Evolutionary conservation across 2,113 vertebrate genomes (phyloP).

Genomic region (Labrus mixtus): DNA sequence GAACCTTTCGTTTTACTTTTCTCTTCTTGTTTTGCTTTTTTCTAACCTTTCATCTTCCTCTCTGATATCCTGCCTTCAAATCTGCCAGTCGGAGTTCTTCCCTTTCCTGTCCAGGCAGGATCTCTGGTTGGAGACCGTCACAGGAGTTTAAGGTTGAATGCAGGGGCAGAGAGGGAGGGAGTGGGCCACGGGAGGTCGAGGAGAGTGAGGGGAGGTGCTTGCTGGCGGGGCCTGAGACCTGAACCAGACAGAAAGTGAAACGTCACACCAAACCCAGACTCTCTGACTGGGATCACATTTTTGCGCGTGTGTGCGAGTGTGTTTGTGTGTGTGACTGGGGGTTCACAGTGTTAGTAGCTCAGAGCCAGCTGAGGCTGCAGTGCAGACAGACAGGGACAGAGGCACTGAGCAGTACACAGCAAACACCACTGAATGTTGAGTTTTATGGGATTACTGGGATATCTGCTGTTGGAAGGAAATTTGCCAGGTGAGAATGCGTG

Average conservation of each 20-base stretch:
- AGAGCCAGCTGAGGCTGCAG: conserved; percentile 73
- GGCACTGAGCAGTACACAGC: conserved; percentile 52
- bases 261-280: conserved; percentile 75
- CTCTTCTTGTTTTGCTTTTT: background rate
- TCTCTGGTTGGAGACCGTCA: conserved; percentile 15
- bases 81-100: conserved; percentile 11
- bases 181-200: background rate
- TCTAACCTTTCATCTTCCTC: background rate
- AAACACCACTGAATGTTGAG: conserved; percentile 52
- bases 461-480: conserved; percentile 50
- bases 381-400: conserved; percentile 62
- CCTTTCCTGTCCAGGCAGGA: conserved; percentile 6
- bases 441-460: conserved; percentile 51
- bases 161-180: conserved; percentile 29
- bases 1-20: background rate
- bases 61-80: background rate
- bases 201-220: conserved; percentile 39
- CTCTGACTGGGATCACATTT: conserved; percentile 45
- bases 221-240: conserved; percentile 52
- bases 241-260: conserved; percentile 73
- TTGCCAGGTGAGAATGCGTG: conserved; percentile 56
- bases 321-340: conserved; percentile 45
- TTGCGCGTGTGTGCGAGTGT: conserved; percentile 42
- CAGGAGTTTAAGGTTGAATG: conserved; percentile 32
- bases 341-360: conserved; percentile 73